Conservation (phyloP, 2,113 vertebrate species). For the Poicephalus gulielmi region DNA sequence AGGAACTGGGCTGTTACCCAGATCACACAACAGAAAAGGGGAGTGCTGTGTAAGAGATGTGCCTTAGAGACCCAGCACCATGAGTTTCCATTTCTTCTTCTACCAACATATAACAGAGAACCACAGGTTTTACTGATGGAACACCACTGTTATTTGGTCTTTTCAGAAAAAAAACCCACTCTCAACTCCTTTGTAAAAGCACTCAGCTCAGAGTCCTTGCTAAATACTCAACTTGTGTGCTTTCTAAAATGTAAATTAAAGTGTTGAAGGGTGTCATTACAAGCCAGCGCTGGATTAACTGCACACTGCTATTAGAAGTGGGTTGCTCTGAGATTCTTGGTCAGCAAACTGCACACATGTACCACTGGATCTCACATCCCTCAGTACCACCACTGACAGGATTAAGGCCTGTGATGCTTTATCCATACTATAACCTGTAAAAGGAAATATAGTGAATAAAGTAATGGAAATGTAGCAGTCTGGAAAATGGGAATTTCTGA, state of each 20-base stretch:
- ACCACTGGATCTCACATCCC: not conserved
- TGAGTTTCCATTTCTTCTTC: not conserved
- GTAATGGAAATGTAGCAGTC: not conserved
- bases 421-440: not conserved
- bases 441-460: not conserved
- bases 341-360: constrained; percentile 26
- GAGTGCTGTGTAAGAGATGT: accelerated
- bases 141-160: not conserved
- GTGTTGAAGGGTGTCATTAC: not conserved
- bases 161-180: not conserved
- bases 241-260: not conserved
- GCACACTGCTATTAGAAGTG: not conserved
- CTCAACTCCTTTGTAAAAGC: not conserved
- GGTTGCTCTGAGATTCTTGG: not conserved
- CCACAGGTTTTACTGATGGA: not conserved
- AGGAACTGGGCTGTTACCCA: not conserved
- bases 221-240: not conserved
- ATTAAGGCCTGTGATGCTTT: not conserved
- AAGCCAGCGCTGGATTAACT: not conserved
- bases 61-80: not conserved
- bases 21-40: not conserved
- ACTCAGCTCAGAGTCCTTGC: not conserved
- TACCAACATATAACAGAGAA: not conserved
- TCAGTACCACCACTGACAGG: not conserved
- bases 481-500: not conserved